phyloP scores from a whole-genome alignment of 1,140 invertebrate species.

The Drosophila parabipectinata region DNA sequence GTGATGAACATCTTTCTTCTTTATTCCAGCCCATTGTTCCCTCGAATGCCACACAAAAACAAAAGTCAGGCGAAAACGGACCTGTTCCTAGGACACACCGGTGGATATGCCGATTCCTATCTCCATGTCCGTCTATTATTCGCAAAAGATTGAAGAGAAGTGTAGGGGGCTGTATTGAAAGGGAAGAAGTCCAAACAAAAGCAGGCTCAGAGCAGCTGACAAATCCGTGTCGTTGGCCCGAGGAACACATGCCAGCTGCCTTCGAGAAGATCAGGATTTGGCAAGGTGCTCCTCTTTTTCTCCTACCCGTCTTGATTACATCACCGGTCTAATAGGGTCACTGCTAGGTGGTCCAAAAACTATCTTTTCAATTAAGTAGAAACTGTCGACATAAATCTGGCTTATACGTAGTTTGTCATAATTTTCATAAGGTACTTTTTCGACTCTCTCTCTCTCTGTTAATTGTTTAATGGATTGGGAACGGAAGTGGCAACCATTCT shows the following conservation, averaged over 20 bases:
- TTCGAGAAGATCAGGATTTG: slow-evolving; percentile 49
- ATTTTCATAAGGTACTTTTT: slow-evolving; percentile 33
- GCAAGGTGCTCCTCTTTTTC: slow-evolving; percentile 60
- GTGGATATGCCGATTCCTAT: slow-evolving; percentile 52
- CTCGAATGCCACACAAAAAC: slow-evolving; percentile 46
- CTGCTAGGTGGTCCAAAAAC: slow-evolving; percentile 59
- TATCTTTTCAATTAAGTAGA: slow-evolving; percentile 13
- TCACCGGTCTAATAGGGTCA: slow-evolving; percentile 30
- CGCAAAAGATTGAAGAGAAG: slow-evolving; percentile 37
- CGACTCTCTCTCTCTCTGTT: slow-evolving; percentile 14
- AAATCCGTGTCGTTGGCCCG: slow-evolving; percentile 45
- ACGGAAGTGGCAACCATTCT: slow-evolving; percentile 68
- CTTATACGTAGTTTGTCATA: slow-evolving; percentile 70
- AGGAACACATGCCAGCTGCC: slow-evolving; percentile 61
- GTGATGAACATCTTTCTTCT: slow-evolving; percentile 64
- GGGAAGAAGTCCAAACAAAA: slow-evolving; percentile 58
- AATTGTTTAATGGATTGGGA: slow-evolving; percentile 67
- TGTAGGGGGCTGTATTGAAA: background rate
- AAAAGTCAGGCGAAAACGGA: slow-evolving; percentile 61
- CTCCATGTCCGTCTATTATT: slow-evolving; percentile 68
- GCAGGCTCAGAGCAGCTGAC: slow-evolving; percentile 63
- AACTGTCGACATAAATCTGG: slow-evolving; percentile 71
- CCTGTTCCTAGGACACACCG: slow-evolving; percentile 53
- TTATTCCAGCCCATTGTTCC: slow-evolving; percentile 33
- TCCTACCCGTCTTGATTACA: slow-evolving; percentile 50